Base-by-base conservation (phyloP, 2,888 invertebrate genomes). In the Oscheius sp. region DNA sequence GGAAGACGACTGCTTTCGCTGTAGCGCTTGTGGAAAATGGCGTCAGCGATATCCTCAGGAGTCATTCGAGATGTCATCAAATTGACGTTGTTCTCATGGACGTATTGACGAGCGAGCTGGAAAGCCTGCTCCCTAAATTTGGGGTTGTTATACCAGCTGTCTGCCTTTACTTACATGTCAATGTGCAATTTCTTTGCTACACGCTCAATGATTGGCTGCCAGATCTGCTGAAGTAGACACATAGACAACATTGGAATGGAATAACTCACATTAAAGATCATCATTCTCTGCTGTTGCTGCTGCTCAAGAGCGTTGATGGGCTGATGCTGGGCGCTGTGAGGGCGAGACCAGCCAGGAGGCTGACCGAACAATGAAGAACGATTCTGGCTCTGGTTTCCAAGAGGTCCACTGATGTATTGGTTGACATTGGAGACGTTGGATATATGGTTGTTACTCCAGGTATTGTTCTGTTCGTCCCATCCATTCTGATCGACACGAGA, bases 401-500 rank as follows among this genome's bases (percentile, higher is more conserved):
- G 49, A 6, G 52, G 66, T n/a, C 49, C 29, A 13, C 52, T 66
- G 35, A 52, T 53, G 27, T 69, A 69, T 43, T 69, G 55, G 41
- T 69, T 69, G 9, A 56, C 41, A 18, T 13, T 55, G 18, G 56
- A 13, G 5, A 21, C 21, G 9, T 46, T 46, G 27, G 49, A 13
- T 2, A 18, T 13, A 23, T 21, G 55, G 23, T 55, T n/a, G 27
- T 41, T 69, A 16, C 23, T 56, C 69, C 70, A 70, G 27, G 70
- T 70, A 49, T 70, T 70, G 52, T 70, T 70, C 46, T 70, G 70
- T 46, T 70, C 70, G 59, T 70, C 70, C 70, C 70, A 70, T n/a
- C 70, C 70, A 25, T 70, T 70, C 21, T 70, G 70, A 29, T 70
- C 70, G 23, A 70, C 59, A 16, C 59, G 45, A 43, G 66, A 63